A percentile compares a stretch with the other conserved stretches of the same genome.
Evolutionary conservation across 2,797 vertebrate species (phyloP).

Genomic region (Rhynchonycteris naso): DNA sequence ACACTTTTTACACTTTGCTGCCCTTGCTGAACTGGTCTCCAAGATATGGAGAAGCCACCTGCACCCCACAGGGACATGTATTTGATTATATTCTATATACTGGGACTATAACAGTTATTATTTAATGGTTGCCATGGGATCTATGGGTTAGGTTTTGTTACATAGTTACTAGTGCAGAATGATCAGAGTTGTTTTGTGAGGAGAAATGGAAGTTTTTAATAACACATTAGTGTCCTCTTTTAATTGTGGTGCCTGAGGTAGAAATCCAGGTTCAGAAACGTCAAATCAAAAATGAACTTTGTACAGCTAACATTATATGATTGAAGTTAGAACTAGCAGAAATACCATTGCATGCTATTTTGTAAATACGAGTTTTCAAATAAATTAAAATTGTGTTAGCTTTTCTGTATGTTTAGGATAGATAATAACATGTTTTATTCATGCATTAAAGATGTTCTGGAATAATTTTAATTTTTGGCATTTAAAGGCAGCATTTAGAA

Average conservation of each 20-base stretch:
- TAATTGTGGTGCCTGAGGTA: slow-evolving; percentile 84
- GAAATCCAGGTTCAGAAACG: slow-evolving; percentile 83
- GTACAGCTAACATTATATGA: slow-evolving; percentile 31
- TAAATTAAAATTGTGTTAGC: slow-evolving; percentile 22
- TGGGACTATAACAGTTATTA: neutral
- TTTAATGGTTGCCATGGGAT: neutral
- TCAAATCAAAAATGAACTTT: slow-evolving; percentile 43
- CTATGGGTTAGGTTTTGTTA: neutral
- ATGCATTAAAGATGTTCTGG: neutral
- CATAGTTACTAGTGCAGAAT: slow-evolving; percentile 85
- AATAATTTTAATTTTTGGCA: slow-evolving; percentile 34
- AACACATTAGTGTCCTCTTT: slow-evolving; percentile 58
- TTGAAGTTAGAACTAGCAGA: slow-evolving; percentile 16
- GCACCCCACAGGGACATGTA: neutral
- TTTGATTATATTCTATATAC: neutral
- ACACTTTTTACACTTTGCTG: neutral
- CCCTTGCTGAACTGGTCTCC: neutral
- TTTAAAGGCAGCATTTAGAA: slow-evolving; percentile 32
- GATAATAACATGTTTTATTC: neutral
- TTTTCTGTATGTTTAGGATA: neutral
- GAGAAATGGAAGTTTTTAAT: neutral
- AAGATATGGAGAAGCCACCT: neutral
- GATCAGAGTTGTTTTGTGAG: slow-evolving; percentile 72
- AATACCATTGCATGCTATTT: slow-evolving; percentile 3
- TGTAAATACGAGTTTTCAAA: slow-evolving; percentile 47